phyloP scores from a whole-genome alignment of 2,888 invertebrate species.

The Apotomis turbidana region DNA sequence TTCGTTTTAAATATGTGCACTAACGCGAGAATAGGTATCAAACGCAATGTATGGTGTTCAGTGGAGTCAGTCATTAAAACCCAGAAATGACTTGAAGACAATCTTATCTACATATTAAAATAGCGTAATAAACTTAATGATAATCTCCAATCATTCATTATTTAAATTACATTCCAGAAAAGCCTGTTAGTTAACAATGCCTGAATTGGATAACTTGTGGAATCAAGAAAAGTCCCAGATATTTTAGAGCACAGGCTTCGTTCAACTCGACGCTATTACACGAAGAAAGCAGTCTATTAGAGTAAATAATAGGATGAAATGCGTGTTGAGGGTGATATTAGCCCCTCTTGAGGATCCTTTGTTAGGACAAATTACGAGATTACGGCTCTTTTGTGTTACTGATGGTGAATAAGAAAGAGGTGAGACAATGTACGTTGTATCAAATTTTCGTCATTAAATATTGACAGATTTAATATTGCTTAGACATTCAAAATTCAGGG shows the following conservation, averaged over 20 bases:
- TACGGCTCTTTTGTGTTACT: constrained; percentile 42
- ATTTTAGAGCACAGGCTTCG: constrained; percentile 19
- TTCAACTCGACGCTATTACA: constrained; percentile 33
- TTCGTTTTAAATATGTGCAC: too few relatives aligned
- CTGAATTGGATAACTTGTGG: constrained; percentile 10
- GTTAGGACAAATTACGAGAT: constrained; percentile 45
- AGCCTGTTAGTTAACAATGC: background rate
- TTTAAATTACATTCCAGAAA: background rate
- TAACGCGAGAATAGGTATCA: too few relatives aligned
- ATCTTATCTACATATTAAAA: too few relatives aligned
- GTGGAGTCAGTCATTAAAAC: too few relatives aligned
- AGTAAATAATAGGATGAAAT: constrained; percentile 43
- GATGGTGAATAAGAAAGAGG: constrained; percentile 36
- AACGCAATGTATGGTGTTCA: too few relatives aligned
- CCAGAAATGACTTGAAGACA: too few relatives aligned
- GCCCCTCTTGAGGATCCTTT: constrained; percentile 42
- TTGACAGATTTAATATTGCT: constrained; percentile 1
- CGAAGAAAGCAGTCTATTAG: constrained; percentile 43
- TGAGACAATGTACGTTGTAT: constrained; percentile 26
- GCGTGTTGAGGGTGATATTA: constrained; percentile 45
- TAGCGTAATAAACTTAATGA: too few relatives aligned
- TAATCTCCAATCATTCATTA: background rate
- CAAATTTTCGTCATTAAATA: background rate
- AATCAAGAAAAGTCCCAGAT: constrained; percentile 4
- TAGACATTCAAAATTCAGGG: too few relatives aligned